Percentiles rank a stretch among this genome's conserved stretches.
These are phyloP conservation scores for Protaetia brevitarsis DNA, from an alignment of 1,140 invertebrate genomes.

Conservation along the genomic window DNA sequence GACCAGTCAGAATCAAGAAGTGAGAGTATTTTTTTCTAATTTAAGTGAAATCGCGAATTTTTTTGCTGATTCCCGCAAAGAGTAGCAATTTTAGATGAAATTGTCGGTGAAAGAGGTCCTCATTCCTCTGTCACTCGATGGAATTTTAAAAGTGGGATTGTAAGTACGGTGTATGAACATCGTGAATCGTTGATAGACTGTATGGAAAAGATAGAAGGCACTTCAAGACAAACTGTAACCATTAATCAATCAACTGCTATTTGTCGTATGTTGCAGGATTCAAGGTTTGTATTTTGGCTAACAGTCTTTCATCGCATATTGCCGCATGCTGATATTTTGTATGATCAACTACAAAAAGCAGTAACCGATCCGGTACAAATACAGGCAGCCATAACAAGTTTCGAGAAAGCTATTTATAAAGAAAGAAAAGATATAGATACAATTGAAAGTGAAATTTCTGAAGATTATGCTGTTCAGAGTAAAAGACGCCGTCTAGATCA, in stretches of 20 bases:
- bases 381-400: constrained; percentile 4
- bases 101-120: constrained; percentile 11
- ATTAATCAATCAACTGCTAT: constrained; percentile 20
- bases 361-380: constrained; percentile 22
- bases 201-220: constrained; percentile 24
- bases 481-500: background rate
- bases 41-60: constrained; percentile 23
- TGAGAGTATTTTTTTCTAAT: constrained; percentile 29
- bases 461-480: background rate
- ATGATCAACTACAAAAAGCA: constrained; percentile 29
- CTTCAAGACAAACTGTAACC: background rate
- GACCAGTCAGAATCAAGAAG: constrained; percentile 12
- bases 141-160: constrained; percentile 26
- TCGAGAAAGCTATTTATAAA: constrained; percentile 18
- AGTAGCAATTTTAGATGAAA: background rate
- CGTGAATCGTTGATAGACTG: constrained; percentile 23
- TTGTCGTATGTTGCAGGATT: constrained; percentile 20
- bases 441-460: background rate
- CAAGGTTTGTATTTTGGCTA: constrained; percentile 32
- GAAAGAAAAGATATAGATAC: constrained; percentile 12
- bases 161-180: constrained; percentile 21
- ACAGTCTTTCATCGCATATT: constrained; percentile 31
- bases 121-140: constrained; percentile 3
- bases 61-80: constrained; percentile 20
- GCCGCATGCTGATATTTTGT: constrained; percentile 32